These are phyloP conservation scores for Rhogogaster chlorosoma DNA, from an alignment of 2,888 invertebrate genomes.

Conservation along the genomic window DNA sequence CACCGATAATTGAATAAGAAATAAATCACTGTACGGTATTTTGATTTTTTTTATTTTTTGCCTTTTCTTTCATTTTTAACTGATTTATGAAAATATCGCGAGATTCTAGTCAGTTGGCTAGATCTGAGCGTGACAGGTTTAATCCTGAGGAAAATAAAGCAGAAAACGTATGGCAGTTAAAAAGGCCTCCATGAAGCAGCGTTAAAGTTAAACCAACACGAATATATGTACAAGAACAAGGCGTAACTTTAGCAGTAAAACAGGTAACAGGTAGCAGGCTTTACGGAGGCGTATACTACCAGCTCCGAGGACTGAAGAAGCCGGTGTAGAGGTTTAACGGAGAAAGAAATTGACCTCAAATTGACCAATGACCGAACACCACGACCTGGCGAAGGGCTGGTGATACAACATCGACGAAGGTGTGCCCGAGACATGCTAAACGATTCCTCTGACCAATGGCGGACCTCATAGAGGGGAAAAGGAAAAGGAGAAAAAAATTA, in stretches of 20 bases:
- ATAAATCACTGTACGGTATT: neutral
- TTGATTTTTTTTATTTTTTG: neutral
- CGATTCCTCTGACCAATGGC: conserved; percentile 14
- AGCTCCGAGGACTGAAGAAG: neutral
- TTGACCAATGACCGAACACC: conserved; percentile 35
- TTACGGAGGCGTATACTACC: conserved; percentile 28
- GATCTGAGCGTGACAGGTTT: neutral
- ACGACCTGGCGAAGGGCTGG: conserved; percentile 37
- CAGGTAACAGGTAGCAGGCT: conserved; percentile 21
- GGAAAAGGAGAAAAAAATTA: neutral
- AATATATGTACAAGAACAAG: conserved; percentile 18
- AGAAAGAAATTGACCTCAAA: neutral
- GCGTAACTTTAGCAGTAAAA: conserved; percentile 12
- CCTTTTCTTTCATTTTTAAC: too few species aligned
- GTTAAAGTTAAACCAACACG: neutral
- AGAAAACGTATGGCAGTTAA: neutral
- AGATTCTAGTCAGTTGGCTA: neutral
- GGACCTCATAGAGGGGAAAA: neutral
- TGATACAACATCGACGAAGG: neutral
- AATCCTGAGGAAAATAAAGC: neutral
- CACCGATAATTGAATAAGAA: neutral
- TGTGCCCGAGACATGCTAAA: conserved; percentile 19
- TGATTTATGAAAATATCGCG: neutral
- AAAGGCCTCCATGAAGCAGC: neutral
- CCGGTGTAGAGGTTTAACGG: neutral